These are phyloP conservation scores for Montipora foliosa DNA, from an alignment of 64 coral and sea anemone genomes.

Conservation along the genomic window DNA sequence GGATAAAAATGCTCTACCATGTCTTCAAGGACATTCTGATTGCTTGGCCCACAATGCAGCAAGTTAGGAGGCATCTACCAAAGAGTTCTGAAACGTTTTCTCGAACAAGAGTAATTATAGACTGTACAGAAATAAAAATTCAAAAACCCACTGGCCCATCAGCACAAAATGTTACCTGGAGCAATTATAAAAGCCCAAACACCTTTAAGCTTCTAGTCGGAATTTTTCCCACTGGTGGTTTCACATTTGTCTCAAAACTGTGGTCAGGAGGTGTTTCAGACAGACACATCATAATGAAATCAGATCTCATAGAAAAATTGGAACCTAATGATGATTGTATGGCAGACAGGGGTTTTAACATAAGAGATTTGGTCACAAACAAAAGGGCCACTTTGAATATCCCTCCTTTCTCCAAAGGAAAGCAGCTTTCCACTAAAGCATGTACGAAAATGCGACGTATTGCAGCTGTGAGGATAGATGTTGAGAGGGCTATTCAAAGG, in stretches of 20 bases:
- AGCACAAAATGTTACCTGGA: constrained; percentile 59
- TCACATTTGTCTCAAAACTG: constrained; percentile 56
- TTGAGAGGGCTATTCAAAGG: constrained; percentile 31
- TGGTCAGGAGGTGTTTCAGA: constrained; percentile 34
- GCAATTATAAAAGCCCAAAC: constrained; percentile 40
- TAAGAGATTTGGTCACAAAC: constrained; percentile 35
- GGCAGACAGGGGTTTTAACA: constrained; percentile 15
- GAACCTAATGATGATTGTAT: constrained; percentile 6
- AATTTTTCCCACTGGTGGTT: constrained; percentile 25
- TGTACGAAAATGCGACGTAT: constrained; percentile 64
- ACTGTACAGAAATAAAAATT: constrained; percentile 58
- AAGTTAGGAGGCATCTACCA: constrained; percentile 12
- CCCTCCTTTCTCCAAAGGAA: constrained; percentile 64
- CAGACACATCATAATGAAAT: constrained; percentile 17
- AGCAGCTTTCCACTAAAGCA: constrained; percentile 32
- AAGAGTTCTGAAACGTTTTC: constrained; percentile 41
- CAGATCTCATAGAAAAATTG: constrained; percentile 23
- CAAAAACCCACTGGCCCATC: constrained; percentile 38
- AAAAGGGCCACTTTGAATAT: constrained; percentile 65
- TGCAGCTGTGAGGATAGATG: background rate
- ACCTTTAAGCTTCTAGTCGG: constrained; percentile 47
- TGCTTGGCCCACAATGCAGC: background rate
- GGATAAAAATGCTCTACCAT: constrained; percentile 4
- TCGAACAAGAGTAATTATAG: constrained; percentile 45
- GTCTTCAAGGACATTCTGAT: constrained; percentile 31